A percentile compares a stretch with the other conserved stretches of the same genome.
Conservation (phyloP, 2,888 invertebrate species). For the Caenorhabditis panamensis region DNA sequence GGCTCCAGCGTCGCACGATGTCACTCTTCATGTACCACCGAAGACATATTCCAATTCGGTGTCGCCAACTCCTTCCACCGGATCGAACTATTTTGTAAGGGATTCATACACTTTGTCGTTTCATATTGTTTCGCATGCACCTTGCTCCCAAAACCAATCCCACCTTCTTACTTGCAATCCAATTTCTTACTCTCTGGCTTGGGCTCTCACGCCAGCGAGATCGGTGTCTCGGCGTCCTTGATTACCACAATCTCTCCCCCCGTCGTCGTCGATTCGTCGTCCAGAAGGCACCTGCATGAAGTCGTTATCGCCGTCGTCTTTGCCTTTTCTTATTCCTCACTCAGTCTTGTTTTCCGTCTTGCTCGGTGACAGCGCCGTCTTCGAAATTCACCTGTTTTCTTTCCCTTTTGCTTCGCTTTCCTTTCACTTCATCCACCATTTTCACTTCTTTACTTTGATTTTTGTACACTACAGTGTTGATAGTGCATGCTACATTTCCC, state of each 20-base stretch:
- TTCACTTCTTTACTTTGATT: background rate
- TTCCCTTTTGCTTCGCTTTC: background rate
- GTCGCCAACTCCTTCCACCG: conserved; percentile 55
- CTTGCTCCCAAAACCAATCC: background rate
- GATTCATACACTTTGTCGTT: background rate
- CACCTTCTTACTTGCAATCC: conserved; percentile 22
- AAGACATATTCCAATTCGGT: conserved; percentile 22
- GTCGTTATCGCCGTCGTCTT: conserved; percentile 36
- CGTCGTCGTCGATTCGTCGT: conserved; percentile 15
- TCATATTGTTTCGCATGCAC: conserved; percentile 6
- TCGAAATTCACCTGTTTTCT: conserved; percentile 18
- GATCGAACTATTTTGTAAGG: conserved; percentile 47
- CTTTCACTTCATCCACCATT: background rate
- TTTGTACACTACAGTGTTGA: too few species aligned
- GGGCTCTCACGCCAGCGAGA: conserved; percentile 26
- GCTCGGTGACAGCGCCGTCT: conserved; percentile 6
- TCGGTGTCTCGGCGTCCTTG: conserved; percentile 14
- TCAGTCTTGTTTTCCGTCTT: conserved; percentile 29
- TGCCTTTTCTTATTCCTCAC: conserved; percentile 37
- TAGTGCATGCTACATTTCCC: too few species aligned
- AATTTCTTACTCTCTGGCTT: conserved; percentile 6
- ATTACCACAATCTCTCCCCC: conserved; percentile 27
- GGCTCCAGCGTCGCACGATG: conserved; percentile 43
- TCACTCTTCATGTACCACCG: conserved; percentile 49
- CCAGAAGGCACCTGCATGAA: conserved; percentile 58